A percentile compares a stretch with the other conserved stretches of the same genome.
These are phyloP conservation scores for Deroplatys truncata DNA, from an alignment of 2,888 invertebrate species.

Conservation along the genomic window DNA sequence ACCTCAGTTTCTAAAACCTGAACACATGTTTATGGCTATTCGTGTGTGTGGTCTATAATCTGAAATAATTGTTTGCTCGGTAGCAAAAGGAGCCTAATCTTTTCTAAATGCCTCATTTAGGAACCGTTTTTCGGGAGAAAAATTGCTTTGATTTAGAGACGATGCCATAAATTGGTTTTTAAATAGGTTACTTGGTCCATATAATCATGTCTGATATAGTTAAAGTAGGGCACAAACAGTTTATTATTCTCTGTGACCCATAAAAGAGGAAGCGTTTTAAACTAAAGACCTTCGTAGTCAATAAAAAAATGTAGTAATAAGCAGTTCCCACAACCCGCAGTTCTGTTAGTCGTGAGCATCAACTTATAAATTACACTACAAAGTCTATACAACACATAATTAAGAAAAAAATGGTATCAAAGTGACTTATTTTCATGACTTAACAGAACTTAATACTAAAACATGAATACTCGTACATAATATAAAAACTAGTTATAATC, in stretches of 20 bases:
- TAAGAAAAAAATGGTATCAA: constrained; percentile 18
- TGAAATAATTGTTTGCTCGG: background rate
- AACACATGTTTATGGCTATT: background rate
- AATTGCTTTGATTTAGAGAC: background rate
- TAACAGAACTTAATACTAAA: background rate
- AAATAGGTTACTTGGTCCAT: background rate
- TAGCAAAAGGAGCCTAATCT: background rate
- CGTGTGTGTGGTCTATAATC: background rate
- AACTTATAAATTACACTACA: background rate
- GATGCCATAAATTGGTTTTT: background rate
- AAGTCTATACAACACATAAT: background rate
- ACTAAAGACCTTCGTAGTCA: background rate
- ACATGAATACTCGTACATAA: background rate
- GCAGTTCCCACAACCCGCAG: constrained; percentile 4
- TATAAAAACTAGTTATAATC: background rate
- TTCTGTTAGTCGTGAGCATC: background rate
- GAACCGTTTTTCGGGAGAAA: background rate
- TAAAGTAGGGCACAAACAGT: background rate
- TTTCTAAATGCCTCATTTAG: background rate
- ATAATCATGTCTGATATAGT: background rate
- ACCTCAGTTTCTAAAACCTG: background rate
- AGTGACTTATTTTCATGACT: constrained; percentile 22
- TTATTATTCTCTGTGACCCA: background rate
- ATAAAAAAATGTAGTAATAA: background rate
- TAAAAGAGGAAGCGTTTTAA: background rate